A percentile compares a stretch with the other conserved stretches of the same genome.
phyloP scores from a whole-genome alignment of 2,113 vertebrate genomes.

The Girardinichthys multiradiatus region DNA sequence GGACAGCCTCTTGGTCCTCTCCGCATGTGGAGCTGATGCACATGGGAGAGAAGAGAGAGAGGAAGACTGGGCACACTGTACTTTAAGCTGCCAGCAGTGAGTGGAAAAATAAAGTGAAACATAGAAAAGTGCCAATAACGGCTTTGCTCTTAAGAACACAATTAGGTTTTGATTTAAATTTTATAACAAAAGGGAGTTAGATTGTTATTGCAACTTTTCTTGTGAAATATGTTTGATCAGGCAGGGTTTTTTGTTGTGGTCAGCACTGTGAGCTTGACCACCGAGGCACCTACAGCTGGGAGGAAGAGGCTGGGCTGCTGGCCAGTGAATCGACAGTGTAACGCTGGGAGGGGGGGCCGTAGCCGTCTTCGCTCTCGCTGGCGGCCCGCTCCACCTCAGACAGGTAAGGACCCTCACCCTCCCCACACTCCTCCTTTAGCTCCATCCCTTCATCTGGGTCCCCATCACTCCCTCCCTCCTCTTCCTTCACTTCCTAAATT shows the following conservation, averaged over 20 bases:
- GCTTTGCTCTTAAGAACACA: slow-evolving; percentile 24
- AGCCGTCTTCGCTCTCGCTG: slow-evolving; percentile 98
- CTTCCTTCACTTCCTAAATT: slow-evolving; percentile 91
- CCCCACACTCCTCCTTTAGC: slow-evolving; percentile 91
- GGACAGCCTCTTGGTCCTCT: slow-evolving; percentile 97
- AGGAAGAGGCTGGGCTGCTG: slow-evolving; percentile 98
- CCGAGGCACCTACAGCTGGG: slow-evolving; percentile 91
- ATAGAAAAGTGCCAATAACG: not conserved
- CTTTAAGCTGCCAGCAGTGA: not conserved
- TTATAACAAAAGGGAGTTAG: not conserved
- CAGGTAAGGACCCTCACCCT: slow-evolving; percentile 92
- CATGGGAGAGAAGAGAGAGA: not conserved
- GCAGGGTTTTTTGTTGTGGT: too few species aligned
- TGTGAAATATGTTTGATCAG: too few species aligned
- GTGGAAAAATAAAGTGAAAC: not conserved
- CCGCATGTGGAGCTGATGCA: slow-evolving; percentile 92
- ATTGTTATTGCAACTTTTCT: too few species aligned
- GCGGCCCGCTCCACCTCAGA: slow-evolving; percentile 95
- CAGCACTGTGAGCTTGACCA: not conserved
- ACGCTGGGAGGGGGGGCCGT: slow-evolving; percentile 94
- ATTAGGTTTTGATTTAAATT: not conserved
- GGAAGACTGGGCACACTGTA: not conserved
- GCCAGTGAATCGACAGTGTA: slow-evolving; percentile 95
- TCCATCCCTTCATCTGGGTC: slow-evolving; percentile 91
- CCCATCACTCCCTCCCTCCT: slow-evolving; percentile 92